phyloP scores from a whole-genome alignment of 2,888 invertebrate species.

The Leptinotarsa rubiginosa region DNA sequence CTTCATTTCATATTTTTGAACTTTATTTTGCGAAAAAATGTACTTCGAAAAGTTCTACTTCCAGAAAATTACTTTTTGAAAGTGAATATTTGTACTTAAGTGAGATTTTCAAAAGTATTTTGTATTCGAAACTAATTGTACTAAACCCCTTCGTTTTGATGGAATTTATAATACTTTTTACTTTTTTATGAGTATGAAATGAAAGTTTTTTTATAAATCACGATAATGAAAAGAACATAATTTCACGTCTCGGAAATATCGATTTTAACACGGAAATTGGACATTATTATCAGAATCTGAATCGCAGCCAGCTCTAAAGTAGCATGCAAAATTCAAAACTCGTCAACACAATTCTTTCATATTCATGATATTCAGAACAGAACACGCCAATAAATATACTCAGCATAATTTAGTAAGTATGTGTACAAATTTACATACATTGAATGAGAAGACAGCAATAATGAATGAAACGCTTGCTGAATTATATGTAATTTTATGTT shows the following conservation, averaged over 20 bases:
- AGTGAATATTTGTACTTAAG: too few relatives aligned
- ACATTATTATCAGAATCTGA: neutral
- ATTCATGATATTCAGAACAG: conserved; percentile 20
- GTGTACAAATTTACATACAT: conserved; percentile 10
- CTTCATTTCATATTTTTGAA: too few relatives aligned
- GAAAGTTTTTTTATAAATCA: too few relatives aligned
- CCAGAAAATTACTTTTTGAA: too few relatives aligned
- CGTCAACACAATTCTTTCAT: conserved; percentile 13
- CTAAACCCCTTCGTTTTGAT: too few relatives aligned
- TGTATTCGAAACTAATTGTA: too few relatives aligned
- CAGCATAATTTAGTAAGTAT: conserved; percentile 13
- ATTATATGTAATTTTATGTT: conserved; percentile 4
- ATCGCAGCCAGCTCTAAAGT: conserved; percentile 1
- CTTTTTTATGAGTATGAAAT: too few relatives aligned
- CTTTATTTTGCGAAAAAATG: too few relatives aligned
- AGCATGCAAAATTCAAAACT: conserved; percentile 8
- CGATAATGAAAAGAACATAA: neutral
- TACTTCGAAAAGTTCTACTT: too few relatives aligned
- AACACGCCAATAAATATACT: conserved; percentile 14
- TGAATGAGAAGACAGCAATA: conserved; percentile 10
- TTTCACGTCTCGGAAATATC: neutral
- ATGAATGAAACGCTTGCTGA: conserved; percentile 10
- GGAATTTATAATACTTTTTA: too few relatives aligned
- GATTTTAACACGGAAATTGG: neutral
- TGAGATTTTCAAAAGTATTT: too few relatives aligned